These are phyloP conservation scores for Lysiphlebus fabarum DNA, from an alignment of 1,140 invertebrate genomes.

Conservation along the genomic window DNA sequence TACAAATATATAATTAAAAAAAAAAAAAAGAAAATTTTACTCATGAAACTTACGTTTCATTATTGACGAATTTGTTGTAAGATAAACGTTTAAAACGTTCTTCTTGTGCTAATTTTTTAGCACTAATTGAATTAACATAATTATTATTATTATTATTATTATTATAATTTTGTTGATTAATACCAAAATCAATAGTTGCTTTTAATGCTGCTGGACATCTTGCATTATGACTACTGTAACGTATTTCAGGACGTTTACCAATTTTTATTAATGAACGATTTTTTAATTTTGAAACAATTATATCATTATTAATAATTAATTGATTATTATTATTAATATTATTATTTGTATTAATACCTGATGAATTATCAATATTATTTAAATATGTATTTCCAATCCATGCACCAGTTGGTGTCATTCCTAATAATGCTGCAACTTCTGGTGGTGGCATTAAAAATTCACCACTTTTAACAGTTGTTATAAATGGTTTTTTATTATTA, in stretches of 20 bases:
- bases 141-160: too few relatives aligned
- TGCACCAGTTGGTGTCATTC: constrained; percentile 51
- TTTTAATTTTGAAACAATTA: constrained; percentile 24
- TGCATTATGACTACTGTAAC: constrained; percentile 44
- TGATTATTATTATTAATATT: too few relatives aligned
- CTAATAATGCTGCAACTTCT: constrained; percentile 65
- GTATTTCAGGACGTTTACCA: constrained; percentile 41
- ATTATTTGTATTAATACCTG: background rate
- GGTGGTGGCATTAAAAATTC: constrained; percentile 74
- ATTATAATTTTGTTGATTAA: too few relatives aligned
- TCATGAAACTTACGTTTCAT: constrained; percentile 25
- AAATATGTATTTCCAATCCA: constrained; percentile 29
- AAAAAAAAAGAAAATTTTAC: background rate
- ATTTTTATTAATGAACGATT: constrained; percentile 44
- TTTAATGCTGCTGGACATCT: constrained; percentile 43
- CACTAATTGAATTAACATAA: constrained; percentile 34
- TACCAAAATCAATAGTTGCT: constrained; percentile 44
- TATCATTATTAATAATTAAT: too few relatives aligned
- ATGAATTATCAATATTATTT: constrained; percentile 26
- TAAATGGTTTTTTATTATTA: constrained; percentile 58
- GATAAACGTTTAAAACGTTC: constrained; percentile 24
- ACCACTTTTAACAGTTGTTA: constrained; percentile 74
- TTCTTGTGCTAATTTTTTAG: constrained; percentile 32
- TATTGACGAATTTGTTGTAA: constrained; percentile 20
- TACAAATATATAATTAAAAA: too few relatives aligned